Evolutionary conservation across 92 coral and sea anemone genomes (phyloP), one percentile per base, ranked within the genome.

Genomic region (Actinostola sp.): DNA sequence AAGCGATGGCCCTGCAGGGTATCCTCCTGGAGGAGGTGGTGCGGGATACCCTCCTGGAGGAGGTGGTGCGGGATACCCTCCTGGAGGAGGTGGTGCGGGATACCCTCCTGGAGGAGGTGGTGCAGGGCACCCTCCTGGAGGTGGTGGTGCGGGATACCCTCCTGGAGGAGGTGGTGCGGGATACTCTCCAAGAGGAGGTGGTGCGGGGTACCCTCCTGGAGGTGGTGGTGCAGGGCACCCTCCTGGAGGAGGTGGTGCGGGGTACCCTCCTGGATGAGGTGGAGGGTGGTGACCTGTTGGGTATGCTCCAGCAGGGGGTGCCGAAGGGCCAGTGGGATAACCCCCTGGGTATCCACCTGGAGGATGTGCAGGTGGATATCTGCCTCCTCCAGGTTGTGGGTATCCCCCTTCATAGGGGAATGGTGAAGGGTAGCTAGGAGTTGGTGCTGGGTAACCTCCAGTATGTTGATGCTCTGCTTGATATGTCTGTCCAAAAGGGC

Each of bases 401-500:
- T 61, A 61, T 12, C 79, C 70, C 1, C 79, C 79, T 27, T 21
- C 19, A 20, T 24, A 26, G 24, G 70, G 50, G 16, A 23, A 38
- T 25, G 73, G 73, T 45, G 81, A 61, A 0, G 81, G 69, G 26
- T 44, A 56, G 23, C 30, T 30, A 13, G 75, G 73, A 24, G 14
- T 23, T 7, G 27, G 68, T 19, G 78, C 60, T 52, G 67, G 67
- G 54, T 65, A 65, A 10, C 66, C 65, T 12, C 44, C 63, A 1
- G 57, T 25, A 5, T 27, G 67, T 34, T 67, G 67, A 44, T 84
- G 89, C 45, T 84, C 89, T 11, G 89, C 78, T 11, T 65, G 44
- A 58, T 78, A 84, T 8, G 70, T 43, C 36, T 84, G 89, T 25
- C 89, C 84, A 66, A 70, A 84, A 3, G 89, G 89, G 69, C 89